Conservation (phyloP, 2,113 vertebrate species). For the Alethe castanea region DNA sequence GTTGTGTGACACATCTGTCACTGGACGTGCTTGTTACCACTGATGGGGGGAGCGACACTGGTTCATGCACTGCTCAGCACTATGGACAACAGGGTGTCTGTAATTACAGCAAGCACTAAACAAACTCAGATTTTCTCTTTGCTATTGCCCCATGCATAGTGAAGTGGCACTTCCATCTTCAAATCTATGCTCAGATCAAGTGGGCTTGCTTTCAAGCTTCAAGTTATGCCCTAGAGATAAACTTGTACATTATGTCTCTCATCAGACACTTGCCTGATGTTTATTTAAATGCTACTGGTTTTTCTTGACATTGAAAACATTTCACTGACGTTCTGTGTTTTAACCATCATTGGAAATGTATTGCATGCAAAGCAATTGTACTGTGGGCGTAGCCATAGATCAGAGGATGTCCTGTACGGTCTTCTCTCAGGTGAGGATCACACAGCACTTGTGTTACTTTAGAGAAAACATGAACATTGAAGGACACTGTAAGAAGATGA, state of each 20-base stretch:
- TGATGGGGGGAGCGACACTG: not conserved
- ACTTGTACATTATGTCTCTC: not conserved
- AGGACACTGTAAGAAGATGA: not conserved
- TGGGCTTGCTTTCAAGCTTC: not conserved
- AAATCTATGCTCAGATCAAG: not conserved
- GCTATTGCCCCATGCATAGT: rapidly evolving
- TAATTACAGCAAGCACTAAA: not conserved
- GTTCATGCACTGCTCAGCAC: not conserved
- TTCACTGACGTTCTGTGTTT: not conserved
- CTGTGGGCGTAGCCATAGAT: not conserved
- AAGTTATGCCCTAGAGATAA: not conserved
- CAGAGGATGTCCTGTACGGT: not conserved
- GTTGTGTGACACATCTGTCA: not conserved
- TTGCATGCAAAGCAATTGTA: not conserved
- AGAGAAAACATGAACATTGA: not conserved
- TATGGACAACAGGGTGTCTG: not conserved
- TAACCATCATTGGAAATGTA: not conserved
- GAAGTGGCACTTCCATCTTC: not conserved
- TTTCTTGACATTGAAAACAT: not conserved
- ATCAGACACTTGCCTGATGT: not conserved
- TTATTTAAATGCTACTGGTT: not conserved
- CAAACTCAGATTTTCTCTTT: not conserved
- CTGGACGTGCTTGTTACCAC: not conserved
- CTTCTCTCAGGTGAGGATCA: not conserved
- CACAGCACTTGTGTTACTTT: not conserved